Conservation (phyloP, 2,888 invertebrate genomes). For the Pomacea canaliculata region DNA sequence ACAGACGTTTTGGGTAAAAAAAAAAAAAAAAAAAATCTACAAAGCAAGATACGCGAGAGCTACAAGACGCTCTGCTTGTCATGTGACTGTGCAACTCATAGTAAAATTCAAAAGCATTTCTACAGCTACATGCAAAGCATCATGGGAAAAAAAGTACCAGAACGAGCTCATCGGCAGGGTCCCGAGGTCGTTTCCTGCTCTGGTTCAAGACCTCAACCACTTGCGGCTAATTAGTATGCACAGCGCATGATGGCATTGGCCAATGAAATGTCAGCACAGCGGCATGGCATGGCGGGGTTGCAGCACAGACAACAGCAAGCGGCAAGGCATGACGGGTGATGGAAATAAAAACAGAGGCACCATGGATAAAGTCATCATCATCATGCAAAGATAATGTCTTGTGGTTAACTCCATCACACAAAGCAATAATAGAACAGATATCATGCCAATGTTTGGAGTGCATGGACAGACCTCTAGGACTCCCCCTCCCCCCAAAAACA, state of each 20-base stretch:
- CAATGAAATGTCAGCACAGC: constrained; percentile 68
- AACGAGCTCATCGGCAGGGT: constrained; percentile 88
- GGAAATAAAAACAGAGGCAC: constrained; percentile 68
- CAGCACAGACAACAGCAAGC: constrained; percentile 68
- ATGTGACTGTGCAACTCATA: constrained; percentile 68
- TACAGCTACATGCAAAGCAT: constrained; percentile 70
- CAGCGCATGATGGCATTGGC: constrained; percentile 68
- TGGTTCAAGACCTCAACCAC: constrained; percentile 75
- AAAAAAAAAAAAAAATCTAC: constrained; percentile 36
- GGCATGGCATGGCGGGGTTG: constrained; percentile 64
- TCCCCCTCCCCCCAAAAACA: constrained; percentile 17
- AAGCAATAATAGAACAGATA: constrained; percentile 23
- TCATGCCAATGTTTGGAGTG: constrained; percentile 20
- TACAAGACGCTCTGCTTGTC: constrained; percentile 44
- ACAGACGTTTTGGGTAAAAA: constrained; percentile 25
- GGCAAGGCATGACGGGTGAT: constrained; percentile 70
- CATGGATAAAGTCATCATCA: constrained; percentile 64
- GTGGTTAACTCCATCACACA: constrained; percentile 24
- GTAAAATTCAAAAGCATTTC: constrained; percentile 50
- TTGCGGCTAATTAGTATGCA: constrained; percentile 70
- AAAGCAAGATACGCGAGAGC: constrained; percentile 36
- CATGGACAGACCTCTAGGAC: constrained; percentile 14
- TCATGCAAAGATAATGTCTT: constrained; percentile 54
- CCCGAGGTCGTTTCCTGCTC: constrained; percentile 94
- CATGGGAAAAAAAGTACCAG: constrained; percentile 81